phyloP scores from a whole-genome alignment of 2,113 vertebrate species.

The Motacilla tschutschensis region DNA sequence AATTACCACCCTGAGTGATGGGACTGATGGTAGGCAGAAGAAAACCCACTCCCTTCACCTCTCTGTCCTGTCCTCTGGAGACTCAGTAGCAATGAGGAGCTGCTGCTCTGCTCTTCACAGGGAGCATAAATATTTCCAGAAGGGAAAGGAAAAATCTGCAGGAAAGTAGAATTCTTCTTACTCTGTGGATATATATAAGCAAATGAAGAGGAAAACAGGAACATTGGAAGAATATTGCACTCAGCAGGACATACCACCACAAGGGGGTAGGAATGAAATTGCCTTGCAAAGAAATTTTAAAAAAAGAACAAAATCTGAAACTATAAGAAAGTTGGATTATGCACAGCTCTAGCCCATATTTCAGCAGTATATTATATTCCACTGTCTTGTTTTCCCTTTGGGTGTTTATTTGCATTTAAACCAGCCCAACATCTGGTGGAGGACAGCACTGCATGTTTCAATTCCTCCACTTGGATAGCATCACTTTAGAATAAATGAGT shows the following conservation, averaged over 20 bases:
- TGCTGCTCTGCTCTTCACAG: background rate
- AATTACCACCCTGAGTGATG: background rate
- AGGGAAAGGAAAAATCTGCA: background rate
- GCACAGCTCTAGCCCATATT: background rate
- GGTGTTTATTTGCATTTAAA: slow-evolving; percentile 36
- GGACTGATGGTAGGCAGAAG: background rate
- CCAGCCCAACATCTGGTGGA: slow-evolving; percentile 3
- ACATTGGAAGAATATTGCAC: slow-evolving; percentile 8
- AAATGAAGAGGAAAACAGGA: slow-evolving; percentile 17
- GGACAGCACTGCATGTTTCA: background rate
- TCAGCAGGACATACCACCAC: background rate
- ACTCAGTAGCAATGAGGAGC: background rate
- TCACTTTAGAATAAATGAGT: background rate
- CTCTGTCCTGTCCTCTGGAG: background rate
- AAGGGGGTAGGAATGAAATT: background rate
- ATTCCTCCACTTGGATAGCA: background rate
- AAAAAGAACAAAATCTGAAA: background rate
- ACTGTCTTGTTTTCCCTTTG: slow-evolving; percentile 5
- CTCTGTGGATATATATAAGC: background rate
- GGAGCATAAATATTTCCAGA: background rate
- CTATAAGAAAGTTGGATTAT: background rate
- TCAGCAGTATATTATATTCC: background rate
- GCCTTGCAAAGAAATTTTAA: background rate
- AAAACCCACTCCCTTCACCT: background rate
- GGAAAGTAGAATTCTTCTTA: background rate